Evolutionary conservation across 2,113 vertebrate genomes (phyloP), one percentile per base, ranked within the genome.

Genomic region (Clarias macrocephalus): DNA sequence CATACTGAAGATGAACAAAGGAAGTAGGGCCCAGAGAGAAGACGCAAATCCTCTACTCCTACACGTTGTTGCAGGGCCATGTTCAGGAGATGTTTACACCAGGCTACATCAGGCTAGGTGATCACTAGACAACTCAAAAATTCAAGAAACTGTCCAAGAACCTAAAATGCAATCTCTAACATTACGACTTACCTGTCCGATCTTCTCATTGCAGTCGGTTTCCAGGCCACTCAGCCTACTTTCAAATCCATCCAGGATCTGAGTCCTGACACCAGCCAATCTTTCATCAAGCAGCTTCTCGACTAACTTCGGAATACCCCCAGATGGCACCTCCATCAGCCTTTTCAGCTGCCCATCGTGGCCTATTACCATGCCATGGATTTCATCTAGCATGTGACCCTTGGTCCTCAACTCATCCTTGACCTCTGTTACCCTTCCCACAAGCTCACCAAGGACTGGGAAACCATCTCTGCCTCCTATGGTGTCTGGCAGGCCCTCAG

Each of bases 311-410:
- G 94, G 94, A 59, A 96, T 94, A 65, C 94, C 94, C 13, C 85
- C 86, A 1, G 96, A 94, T 0, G 95, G 95, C 1, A 97, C 93
- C 25, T 97, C 97, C 90, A 96, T 89, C 48, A 99, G 94, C 37
- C 90, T 96, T 91, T 98, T 98, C 86, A 99, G 95, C 88, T 99
- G 97, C 5, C 97, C 96, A 0, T 99, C 97, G 0, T 99, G 98
- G 87, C 97, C 96, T 2, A 99, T 92, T 8, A 99, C 97, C 96
- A 99, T 96, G 57, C 97, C 97, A 0, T 90, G 97, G 4, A 99
- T 97, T 91, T 99, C 94, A 0, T 99, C 96, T 85, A 99, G 90
- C 86, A 98, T 93, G 81, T 96, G 95, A 1, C 95, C 95, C 91
- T 99, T 99, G 91, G 91, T 95, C 85, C 91, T 95, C 80, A 99